A percentile compares a stretch with the other conserved stretches of the same genome.
phyloP scores from a whole-genome alignment of 1,140 invertebrate genomes.

The Coelopa frigida region DNA sequence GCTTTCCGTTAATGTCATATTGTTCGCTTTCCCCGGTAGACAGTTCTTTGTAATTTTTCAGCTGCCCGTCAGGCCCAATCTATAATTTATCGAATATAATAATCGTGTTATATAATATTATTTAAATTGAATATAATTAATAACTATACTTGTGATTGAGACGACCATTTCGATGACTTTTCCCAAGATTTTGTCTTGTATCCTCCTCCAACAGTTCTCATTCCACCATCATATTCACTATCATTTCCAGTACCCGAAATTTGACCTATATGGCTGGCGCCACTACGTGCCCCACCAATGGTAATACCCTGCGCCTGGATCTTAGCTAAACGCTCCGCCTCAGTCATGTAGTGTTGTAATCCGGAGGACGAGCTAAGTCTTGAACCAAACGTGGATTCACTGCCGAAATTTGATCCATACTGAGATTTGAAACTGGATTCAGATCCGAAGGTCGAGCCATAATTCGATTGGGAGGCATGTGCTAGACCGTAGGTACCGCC shows the following conservation, averaged over 20 bases:
- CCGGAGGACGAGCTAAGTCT: conserved; percentile 7
- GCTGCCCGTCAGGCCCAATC: conserved; percentile 30
- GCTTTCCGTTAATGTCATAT: conserved; percentile 34
- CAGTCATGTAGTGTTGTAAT: conserved; percentile 14
- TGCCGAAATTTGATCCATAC: conserved; percentile 10
- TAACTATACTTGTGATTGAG: conserved; percentile 19
- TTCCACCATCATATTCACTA: conserved; percentile 11
- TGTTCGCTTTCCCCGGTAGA: conserved; percentile 42
- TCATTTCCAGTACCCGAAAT: conserved; percentile 9
- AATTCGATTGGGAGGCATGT: conserved; percentile 11
- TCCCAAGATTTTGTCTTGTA: conserved; percentile 43
- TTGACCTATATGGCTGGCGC: conserved; percentile 16
- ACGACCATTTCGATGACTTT: conserved; percentile 44
- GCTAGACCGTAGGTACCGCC: neutral
- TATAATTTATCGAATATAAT: conserved; percentile 5
- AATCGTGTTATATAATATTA: too few relatives aligned
- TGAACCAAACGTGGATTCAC: conserved; percentile 3
- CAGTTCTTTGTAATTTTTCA: conserved; percentile 40
- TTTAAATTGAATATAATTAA: neutral
- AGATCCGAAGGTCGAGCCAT: conserved; percentile 11
- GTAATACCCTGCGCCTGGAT: conserved; percentile 18
- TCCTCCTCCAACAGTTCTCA: conserved; percentile 19
- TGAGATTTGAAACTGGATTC: conserved; percentile 12
- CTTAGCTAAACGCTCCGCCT: conserved; percentile 21
- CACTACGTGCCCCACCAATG: conserved; percentile 17